Percentiles rank a stretch among this genome's conserved stretches.
These are phyloP conservation scores for Calyptomena viridis DNA, from an alignment of 2,113 vertebrate species.

Conservation along the genomic window DNA sequence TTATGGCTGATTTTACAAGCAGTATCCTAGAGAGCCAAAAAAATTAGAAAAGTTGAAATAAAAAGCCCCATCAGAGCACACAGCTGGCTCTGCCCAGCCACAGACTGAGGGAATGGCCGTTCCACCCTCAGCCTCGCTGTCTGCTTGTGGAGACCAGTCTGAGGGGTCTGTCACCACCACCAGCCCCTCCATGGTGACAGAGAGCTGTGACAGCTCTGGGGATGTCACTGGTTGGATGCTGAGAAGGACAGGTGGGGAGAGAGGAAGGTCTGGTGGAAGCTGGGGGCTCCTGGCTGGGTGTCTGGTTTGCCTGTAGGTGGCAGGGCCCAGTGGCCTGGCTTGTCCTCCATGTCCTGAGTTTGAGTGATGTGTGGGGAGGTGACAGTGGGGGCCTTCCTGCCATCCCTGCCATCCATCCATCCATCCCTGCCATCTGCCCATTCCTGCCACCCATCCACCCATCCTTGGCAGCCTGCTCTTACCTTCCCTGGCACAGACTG, in stretches of 20 bases:
- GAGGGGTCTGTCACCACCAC: neutral
- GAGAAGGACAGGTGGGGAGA: neutral
- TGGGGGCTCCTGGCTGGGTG: neutral
- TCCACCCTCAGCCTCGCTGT: neutral
- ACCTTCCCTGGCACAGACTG: neutral
- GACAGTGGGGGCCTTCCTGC: neutral
- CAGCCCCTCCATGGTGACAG: accelerated
- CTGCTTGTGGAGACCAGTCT: neutral
- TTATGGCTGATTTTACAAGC: slow-evolving; percentile 33
- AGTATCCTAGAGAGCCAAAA: neutral
- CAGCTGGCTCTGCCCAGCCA: neutral
- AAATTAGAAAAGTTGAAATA: neutral
- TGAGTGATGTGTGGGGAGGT: neutral
- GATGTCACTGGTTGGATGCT: neutral
- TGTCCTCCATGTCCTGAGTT: neutral
- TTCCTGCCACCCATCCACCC: too few relatives aligned
- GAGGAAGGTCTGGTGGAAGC: neutral
- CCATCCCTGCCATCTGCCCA: too few relatives aligned
- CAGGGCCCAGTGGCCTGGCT: neutral
- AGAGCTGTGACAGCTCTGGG: neutral
- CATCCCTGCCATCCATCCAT: neutral
- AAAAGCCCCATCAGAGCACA: neutral
- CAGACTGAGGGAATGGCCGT: accelerated
- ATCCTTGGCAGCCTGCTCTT: neutral
- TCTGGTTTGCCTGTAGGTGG: neutral